Evolutionary conservation across 2,797 vertebrate genomes (phyloP).

Genomic region (Peromyscus aztecus): DNA sequence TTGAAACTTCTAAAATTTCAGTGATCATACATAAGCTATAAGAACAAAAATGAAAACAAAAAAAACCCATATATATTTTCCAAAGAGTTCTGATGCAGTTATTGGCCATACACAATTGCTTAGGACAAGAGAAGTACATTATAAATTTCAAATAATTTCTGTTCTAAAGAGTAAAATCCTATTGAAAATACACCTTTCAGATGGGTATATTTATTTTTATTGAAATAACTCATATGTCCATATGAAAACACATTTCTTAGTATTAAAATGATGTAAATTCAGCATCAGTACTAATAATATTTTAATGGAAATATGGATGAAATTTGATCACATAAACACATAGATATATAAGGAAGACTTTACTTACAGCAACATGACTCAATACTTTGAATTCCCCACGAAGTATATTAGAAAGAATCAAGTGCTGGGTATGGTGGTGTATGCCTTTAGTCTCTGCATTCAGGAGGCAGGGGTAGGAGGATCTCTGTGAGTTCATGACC

Average conservation of each 20-base stretch:
- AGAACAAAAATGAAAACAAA: neutral
- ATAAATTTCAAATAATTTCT: slow-evolving; percentile 49
- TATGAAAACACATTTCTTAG: neutral
- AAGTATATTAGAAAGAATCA: neutral
- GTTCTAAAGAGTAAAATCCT: slow-evolving; percentile 18
- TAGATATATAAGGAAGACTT: neutral
- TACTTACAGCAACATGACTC: neutral
- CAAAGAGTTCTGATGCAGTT: neutral
- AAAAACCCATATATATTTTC: neutral
- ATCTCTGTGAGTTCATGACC: neutral
- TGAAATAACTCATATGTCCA: neutral
- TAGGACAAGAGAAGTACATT: neutral
- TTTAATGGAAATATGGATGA: neutral
- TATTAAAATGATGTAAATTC: neutral
- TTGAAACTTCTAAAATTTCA: neutral
- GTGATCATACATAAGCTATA: neutral
- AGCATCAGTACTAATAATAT: neutral
- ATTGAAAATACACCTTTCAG: slow-evolving; percentile 21
- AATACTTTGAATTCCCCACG: slow-evolving; percentile 24
- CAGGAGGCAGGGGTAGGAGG: neutral
- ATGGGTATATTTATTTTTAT: slow-evolving; percentile 16
- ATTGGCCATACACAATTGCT: neutral
- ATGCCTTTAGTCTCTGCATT: neutral
- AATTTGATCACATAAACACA: slow-evolving; percentile 16
- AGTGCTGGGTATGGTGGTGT: neutral